Conservation (phyloP, 2,113 vertebrate species). For the Microtus ochrogaster region DNA sequence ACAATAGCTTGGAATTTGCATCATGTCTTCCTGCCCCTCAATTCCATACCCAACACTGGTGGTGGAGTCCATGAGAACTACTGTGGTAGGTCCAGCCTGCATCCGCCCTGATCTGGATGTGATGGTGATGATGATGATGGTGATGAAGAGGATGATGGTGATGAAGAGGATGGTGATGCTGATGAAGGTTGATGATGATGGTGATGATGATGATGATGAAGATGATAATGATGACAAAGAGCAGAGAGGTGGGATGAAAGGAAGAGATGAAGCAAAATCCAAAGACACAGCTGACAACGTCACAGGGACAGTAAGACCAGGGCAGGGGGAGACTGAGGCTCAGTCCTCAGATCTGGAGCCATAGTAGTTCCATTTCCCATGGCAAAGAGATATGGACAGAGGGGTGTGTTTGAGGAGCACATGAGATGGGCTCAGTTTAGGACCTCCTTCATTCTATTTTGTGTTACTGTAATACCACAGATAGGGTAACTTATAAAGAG, state of each 20-base stretch:
- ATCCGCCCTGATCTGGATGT: neutral
- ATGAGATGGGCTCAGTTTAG: neutral
- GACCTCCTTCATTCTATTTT: neutral
- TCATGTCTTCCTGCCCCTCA: neutral
- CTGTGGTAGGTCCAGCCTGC: neutral
- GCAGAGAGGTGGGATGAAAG: neutral
- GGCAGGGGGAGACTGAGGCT: fast-evolving
- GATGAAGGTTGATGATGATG: neutral
- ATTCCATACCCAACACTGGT: neutral
- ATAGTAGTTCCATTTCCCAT: neutral
- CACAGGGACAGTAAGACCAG: neutral
- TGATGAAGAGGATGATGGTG: too few species aligned
- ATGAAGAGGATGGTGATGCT: neutral
- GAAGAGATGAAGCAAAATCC: neutral
- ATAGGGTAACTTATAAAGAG: neutral
- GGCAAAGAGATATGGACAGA: neutral
- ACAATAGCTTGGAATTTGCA: neutral
- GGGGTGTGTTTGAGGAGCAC: neutral
- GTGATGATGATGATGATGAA: too few species aligned
- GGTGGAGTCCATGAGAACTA: neutral
- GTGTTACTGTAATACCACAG: neutral
- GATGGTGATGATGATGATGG: neutral
- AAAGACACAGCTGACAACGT: neutral
- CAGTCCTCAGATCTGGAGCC: neutral
- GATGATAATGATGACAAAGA: neutral